Evolutionary conservation across 2,888 invertebrate species (phyloP).

Genomic region (Asteroscopus sphinx): DNA sequence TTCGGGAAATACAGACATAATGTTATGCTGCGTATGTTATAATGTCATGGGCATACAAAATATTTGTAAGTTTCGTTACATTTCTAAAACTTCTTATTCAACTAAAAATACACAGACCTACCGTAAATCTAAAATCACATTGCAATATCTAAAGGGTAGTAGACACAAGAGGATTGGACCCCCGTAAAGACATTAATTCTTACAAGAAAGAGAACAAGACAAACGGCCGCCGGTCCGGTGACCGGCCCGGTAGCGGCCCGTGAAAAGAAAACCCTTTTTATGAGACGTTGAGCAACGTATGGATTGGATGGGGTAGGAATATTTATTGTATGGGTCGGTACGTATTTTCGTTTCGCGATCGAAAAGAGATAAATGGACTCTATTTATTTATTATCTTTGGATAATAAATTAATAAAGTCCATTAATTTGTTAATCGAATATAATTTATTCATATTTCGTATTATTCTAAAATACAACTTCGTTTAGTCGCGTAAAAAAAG

Average conservation of each 20-base stretch:
- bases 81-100: neutral
- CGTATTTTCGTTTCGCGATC: no score
- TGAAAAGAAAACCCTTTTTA: slow-evolving; percentile 85
- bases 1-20: no score
- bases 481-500: no score
- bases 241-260: slow-evolving; percentile 61
- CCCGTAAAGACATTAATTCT: slow-evolving; percentile 79
- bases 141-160: slow-evolving; percentile 53
- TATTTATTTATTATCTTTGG: no score
- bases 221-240: slow-evolving; percentile 66
- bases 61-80: no score
- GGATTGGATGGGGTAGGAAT: slow-evolving; percentile 52
- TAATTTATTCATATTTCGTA: no score
- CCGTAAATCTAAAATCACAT: slow-evolving; percentile 46
- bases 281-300: slow-evolving; percentile 53
- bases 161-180: slow-evolving; percentile 66
- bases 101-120: neutral
- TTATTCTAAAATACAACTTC: no score
- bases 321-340: neutral
- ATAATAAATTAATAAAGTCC: no score
- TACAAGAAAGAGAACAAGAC: slow-evolving; percentile 74
- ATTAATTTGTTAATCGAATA: no score
- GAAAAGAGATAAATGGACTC: no score
- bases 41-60: no score
- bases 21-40: no score